Evolutionary conservation across 2,888 invertebrate species (phyloP).

Genomic region (Sturmia bella): DNA sequence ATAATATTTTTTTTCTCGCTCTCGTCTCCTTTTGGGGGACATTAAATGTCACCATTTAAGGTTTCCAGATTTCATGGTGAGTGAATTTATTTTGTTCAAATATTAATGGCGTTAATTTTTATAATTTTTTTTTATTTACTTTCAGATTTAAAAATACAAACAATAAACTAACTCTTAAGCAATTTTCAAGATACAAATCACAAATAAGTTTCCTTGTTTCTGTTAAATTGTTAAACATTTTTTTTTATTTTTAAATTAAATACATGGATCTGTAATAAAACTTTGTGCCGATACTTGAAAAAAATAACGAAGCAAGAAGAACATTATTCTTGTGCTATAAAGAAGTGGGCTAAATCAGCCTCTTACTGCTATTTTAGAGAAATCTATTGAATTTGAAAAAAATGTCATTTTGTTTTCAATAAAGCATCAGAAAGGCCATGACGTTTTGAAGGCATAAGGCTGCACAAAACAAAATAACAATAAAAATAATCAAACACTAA

Average conservation of each 20-base stretch:
- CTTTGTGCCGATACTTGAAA: too few relatives aligned
- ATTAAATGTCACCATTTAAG: constrained; percentile 72
- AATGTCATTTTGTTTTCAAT: constrained; percentile 50
- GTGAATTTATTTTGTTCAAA: neutral
- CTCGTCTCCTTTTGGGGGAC: constrained; percentile 72
- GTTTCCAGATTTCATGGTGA: constrained; percentile 37
- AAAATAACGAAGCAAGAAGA: too few relatives aligned
- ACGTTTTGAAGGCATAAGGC: too few relatives aligned
- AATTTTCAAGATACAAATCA: constrained; percentile 6
- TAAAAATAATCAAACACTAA: too few relatives aligned
- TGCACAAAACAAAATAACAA: too few relatives aligned
- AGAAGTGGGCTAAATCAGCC: too few relatives aligned
- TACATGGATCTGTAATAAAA: too few relatives aligned
- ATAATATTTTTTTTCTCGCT: constrained; percentile 67
- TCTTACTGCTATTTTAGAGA: too few relatives aligned
- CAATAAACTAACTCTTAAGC: constrained; percentile 6
- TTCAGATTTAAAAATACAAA: constrained; percentile 32
- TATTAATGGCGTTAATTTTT: neutral
- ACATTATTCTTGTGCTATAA: too few relatives aligned
- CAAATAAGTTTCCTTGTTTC: constrained; percentile 7
- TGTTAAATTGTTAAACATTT: neutral
- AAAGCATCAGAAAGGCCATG: neutral
- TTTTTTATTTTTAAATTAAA: too few relatives aligned
- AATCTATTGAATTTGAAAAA: too few relatives aligned
- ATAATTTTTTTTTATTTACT: neutral